These are phyloP conservation scores for Eumerus sabulonum DNA, from an alignment of 2,888 invertebrate genomes.

Conservation along the genomic window DNA sequence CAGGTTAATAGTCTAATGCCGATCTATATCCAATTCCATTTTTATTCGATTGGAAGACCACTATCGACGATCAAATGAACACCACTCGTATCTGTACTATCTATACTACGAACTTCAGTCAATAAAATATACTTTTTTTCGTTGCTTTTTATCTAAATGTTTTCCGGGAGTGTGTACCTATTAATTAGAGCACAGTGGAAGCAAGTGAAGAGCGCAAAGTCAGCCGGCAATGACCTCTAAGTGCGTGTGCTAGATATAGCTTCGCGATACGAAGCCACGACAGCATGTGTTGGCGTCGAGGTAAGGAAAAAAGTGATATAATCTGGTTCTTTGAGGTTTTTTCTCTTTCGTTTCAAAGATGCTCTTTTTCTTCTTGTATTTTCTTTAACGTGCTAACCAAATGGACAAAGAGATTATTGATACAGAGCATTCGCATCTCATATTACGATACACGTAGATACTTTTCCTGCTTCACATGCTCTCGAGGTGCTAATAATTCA, in stretches of 20 bases:
- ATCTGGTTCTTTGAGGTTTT: slow-evolving; percentile 25
- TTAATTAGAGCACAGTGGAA: slow-evolving; percentile 25
- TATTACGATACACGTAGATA: not conserved
- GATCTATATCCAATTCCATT: not conserved
- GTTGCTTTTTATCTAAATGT: slow-evolving; percentile 1
- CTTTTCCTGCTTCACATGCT: slow-evolving; percentile 30
- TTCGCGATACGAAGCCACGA: slow-evolving; percentile 10
- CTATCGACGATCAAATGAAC: not conserved
- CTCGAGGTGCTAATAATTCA: slow-evolving; percentile 40
- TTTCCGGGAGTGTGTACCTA: slow-evolving; percentile 18
- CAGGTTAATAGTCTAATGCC: too few species aligned
- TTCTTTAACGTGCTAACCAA: slow-evolving; percentile 23
- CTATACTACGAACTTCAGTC: not conserved
- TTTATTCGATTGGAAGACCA: not conserved
- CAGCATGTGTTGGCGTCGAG: slow-evolving; percentile 27
- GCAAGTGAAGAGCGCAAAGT: slow-evolving; percentile 7
- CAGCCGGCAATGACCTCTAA: slow-evolving; percentile 26
- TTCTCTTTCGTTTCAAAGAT: not conserved
- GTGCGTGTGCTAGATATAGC: slow-evolving; percentile 10
- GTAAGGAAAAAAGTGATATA: slow-evolving; percentile 41
- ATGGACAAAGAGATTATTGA: slow-evolving; percentile 20
- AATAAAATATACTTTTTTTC: not conserved
- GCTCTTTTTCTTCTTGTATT: slow-evolving; percentile 1
- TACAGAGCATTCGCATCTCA: not conserved
- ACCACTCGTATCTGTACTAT: too few species aligned